Evolutionary conservation across 2,888 invertebrate genomes (phyloP), one percentile per base, ranked within the genome.

Genomic region (Dugesia japonica): DNA sequence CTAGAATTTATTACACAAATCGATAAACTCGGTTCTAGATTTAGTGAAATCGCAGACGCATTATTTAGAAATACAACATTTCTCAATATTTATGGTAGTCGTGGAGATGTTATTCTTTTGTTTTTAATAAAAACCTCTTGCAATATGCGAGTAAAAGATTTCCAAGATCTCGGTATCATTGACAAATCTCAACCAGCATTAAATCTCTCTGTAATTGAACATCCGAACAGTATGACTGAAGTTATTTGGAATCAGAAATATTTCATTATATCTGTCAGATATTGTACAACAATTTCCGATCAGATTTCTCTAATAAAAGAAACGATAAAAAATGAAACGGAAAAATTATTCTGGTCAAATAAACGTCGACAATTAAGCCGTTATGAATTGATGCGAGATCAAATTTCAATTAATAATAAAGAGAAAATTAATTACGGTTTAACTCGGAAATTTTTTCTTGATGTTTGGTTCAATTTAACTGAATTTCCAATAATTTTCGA

Each of bases 1-100:
- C 56, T 56, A 23, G 56, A 56, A 56, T 9, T 56, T n/a, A n/a
- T 56, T 13, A 56, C 56, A n/a, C 4, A 56, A 56, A 56, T 56
- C 56, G 56, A n/a, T n/a, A 56, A 56, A 56, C n/a, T 56, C 56
- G 56, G 17, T 56, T 56, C 56, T 56, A 4, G 9, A n/a, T 56
- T 56, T n/a, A 56, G 20, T 20, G 20, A 4, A 4, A 56, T 56
- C 7, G 56, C 56, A n/a, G 23, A 56, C 56, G 4, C 56, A 9
- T 56, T 56, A 23, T 56, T 56, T 23, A 4, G 56, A 56, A 56
- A 56, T n/a, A 20, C 56, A n/a, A 56, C 56, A 9, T n/a, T 56
- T n/a, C n/a, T 56, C 9, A 56, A 56, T n/a, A 56, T 56, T n/a
- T 56, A 56, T n/a, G 17, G 56, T n/a, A 56, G 56, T 56, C 56